A percentile compares a stretch with the other conserved stretches of the same genome.
Conservation (phyloP, 2,797 vertebrate species). For the Poecilia picta region DNA sequence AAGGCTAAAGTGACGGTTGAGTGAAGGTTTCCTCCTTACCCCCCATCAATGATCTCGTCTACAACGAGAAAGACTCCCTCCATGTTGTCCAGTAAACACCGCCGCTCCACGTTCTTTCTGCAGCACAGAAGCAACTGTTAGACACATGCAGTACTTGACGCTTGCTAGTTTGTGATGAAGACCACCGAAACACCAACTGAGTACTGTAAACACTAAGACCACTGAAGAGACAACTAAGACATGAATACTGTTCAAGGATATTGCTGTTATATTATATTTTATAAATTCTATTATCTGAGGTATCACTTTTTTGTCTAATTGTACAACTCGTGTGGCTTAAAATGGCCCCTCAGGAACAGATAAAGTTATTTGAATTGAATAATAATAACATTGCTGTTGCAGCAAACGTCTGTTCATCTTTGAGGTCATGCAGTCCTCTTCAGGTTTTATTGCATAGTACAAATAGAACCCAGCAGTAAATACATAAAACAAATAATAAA, state of each 20-base stretch:
- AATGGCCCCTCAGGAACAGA: too few species aligned
- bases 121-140: conserved; percentile 6
- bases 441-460: not conserved
- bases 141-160: not conserved
- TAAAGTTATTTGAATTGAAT: too few species aligned
- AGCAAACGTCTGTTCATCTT: not conserved
- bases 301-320: too few species aligned
- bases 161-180: not conserved
- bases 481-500: not conserved
- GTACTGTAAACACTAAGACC: not conserved
- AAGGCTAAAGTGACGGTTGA: not conserved
- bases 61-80: conserved; percentile 90
- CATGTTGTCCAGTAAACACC: conserved; percentile 90
- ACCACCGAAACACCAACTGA: not conserved
- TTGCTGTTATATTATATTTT: not conserved
- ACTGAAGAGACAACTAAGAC: not conserved
- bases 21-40: conserved; percentile 63
- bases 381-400: not conserved
- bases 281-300: too few species aligned
- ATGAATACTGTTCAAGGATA: not conserved
- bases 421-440: too few species aligned
- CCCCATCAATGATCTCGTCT: conserved; percentile 92
- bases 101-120: conserved; percentile 92
- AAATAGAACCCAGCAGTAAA: not conserved
- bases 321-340: too few species aligned